Percentiles rank a stretch among this genome's conserved stretches.
These are phyloP conservation scores for Agonopterix alstromeriana DNA, from an alignment of 2,888 invertebrate genomes.

Conservation along the genomic window DNA sequence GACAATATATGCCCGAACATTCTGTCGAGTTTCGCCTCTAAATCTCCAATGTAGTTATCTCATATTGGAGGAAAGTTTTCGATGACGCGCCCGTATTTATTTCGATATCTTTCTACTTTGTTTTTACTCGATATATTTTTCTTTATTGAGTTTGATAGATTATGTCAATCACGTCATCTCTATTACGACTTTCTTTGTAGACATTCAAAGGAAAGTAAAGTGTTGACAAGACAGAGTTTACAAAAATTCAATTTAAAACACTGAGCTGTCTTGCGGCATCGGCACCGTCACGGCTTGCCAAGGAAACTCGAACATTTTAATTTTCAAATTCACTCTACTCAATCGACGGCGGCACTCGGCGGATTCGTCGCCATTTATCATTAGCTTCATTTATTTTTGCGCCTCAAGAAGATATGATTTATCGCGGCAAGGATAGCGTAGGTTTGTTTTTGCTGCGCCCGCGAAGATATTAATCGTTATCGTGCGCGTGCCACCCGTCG, in stretches of 20 bases:
- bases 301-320: conserved; percentile 30
- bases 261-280: too few relatives aligned
- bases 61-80: conserved; percentile 22
- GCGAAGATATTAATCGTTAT: conserved; percentile 75
- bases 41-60: conserved; percentile 34
- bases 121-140: background rate
- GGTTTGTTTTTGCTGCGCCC: conserved; percentile 70
- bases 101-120: conserved; percentile 11
- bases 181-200: too few relatives aligned
- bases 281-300: too few relatives aligned
- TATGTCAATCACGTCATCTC: too few relatives aligned
- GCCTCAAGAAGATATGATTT: conserved; percentile 72
- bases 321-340: conserved; percentile 56
- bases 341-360: conserved; percentile 50
- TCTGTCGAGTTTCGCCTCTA: conserved; percentile 27
- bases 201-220: too few relatives aligned
- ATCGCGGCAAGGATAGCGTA: conserved; percentile 63
- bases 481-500: conserved; percentile 68
- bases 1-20: conserved; percentile 40
- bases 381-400: conserved; percentile 75
- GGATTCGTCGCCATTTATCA: conserved; percentile 70
- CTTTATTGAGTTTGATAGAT: background rate
- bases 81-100: conserved; percentile 19
- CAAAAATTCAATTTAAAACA: too few relatives aligned
- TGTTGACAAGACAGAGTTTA: too few relatives aligned